phyloP scores from a whole-genome alignment of 2,888 invertebrate genomes.

The Rhopalosiphum nymphaeae region DNA sequence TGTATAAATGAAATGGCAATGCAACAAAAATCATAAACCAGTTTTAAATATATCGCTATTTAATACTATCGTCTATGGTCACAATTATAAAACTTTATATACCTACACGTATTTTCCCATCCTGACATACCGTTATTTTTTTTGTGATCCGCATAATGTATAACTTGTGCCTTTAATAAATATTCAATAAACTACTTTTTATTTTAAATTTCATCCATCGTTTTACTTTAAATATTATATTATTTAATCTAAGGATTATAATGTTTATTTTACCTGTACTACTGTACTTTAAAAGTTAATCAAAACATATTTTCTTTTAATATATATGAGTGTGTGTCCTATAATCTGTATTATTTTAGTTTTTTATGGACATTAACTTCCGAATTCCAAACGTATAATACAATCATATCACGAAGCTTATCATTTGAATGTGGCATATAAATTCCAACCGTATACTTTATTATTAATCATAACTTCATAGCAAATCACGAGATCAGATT shows the following conservation, averaged over 20 bases:
- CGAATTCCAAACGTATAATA: not conserved
- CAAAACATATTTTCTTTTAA: not conserved
- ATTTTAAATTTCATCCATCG: not conserved
- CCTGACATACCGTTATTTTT: not conserved
- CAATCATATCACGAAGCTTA: not conserved
- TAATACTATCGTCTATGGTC: not conserved
- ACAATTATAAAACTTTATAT: not conserved
- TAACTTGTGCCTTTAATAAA: not conserved
- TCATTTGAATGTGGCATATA: not conserved
- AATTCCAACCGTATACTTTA: not conserved
- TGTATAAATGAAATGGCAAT: not conserved
- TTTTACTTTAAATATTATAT: not conserved
- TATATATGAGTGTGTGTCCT: no score
- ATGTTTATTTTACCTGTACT: not conserved
- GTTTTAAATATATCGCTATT: not conserved
- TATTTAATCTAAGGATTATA: not conserved
- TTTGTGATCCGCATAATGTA: not conserved
- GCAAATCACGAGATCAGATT: not conserved
- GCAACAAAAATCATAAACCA: not conserved
- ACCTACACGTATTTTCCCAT: not conserved
- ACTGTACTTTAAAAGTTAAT: not conserved
- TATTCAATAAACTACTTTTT: not conserved
- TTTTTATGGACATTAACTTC: not conserved
- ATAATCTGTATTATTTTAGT: no score
- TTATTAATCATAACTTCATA: not conserved